phyloP scores from a whole-genome alignment of 1,140 invertebrate species.

The silkworm (Bombyx mori) region ASM3026992v2 NC_085115.1:10090001-10090500 shows the following conservation, averaged over 20 bases:
- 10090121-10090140: too few species aligned
- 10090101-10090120: too few species aligned
- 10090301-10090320: slow-evolving; percentile 26
- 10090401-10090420: neutral
- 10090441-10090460: neutral
- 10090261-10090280: slow-evolving; percentile 32
- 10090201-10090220: too few species aligned
- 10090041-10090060: too few species aligned
- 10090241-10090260: slow-evolving; percentile 24
- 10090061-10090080: too few species aligned
- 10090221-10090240: slow-evolving; percentile 10
- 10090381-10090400: slow-evolving; percentile 6
- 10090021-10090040: too few species aligned
- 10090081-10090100: too few species aligned
- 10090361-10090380: slow-evolving; percentile 4
- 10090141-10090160: too few species aligned
- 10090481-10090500: too few species aligned
- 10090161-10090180: too few species aligned
- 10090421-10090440: neutral
- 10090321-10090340: slow-evolving; percentile 20
- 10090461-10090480: neutral
- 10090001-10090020: too few species aligned
- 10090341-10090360: slow-evolving; percentile 25
- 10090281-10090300: slow-evolving; percentile 22
- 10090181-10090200: too few species aligned